Conservation (phyloP, 2,888 invertebrate species). For the Coenonympha arcania region DNA sequence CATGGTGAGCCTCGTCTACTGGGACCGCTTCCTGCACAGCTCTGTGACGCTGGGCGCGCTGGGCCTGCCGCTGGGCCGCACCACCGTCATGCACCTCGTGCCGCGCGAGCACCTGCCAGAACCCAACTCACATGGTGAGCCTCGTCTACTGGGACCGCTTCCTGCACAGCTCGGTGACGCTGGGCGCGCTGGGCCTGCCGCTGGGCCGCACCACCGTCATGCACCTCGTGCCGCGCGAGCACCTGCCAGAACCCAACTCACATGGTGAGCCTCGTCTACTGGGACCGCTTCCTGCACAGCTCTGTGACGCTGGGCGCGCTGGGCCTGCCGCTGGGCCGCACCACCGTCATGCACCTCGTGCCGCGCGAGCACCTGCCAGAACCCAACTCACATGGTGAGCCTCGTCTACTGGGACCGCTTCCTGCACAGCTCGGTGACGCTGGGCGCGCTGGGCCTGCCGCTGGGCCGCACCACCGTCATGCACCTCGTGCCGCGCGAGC, state of each 20-base stretch:
- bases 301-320: no score
- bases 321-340: no score
- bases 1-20: no score
- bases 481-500: conserved; percentile 99
- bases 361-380: conserved; percentile 96
- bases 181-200: conserved; percentile 97
- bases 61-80: no score
- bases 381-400: no score
- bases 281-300: no score
- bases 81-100: no score
- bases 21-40: no score
- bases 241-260: conserved; percentile 98
- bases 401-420: conserved; percentile 99
- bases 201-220: conserved; percentile 99
- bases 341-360: no score
- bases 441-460: conserved; percentile 97
- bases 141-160: conserved; percentile 99
- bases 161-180: conserved; percentile 98
- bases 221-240: conserved; percentile 99
- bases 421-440: conserved; percentile 98
- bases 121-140: no score
- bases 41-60: no score
- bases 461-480: conserved; percentile 99
- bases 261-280: no score
- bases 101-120: conserved; percentile 96